Percentiles rank a stretch among this genome's conserved stretches.
Conservation (phyloP, 2,113 vertebrate genomes). For the Cygnus buccinator region DNA sequence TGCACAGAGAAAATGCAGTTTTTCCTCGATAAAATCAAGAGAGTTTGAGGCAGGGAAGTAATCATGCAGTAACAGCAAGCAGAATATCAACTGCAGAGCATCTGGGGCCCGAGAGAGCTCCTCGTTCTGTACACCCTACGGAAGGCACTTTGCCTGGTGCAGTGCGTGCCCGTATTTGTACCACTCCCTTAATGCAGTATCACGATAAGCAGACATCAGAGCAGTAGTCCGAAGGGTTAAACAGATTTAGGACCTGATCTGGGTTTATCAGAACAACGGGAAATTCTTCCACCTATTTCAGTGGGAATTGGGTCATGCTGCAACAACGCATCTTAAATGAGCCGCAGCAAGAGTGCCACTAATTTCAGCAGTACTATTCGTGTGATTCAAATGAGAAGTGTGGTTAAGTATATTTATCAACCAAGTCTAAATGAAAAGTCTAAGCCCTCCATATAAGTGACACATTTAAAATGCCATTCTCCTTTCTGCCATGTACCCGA, state of each 20-base stretch:
- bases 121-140: fast-evolving
- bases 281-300: constrained; percentile 23
- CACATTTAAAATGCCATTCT: background rate
- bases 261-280: background rate
- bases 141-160: background rate
- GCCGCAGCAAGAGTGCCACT: background rate
- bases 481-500: background rate
- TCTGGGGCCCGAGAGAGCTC: background rate
- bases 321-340: constrained; percentile 1
- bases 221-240: background rate
- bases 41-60: background rate
- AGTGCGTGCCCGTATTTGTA: background rate
- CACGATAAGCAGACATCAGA: background rate
- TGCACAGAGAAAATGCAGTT: background rate
- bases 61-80: background rate
- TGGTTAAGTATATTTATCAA: background rate
- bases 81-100: background rate
- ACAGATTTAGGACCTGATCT: background rate
- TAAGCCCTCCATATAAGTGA: background rate
- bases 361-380: background rate
- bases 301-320: background rate
- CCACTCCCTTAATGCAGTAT: fast-evolving
- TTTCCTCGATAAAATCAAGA: background rate
- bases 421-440: background rate
- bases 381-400: background rate